Percentiles rank a stretch among this genome's conserved stretches.
Evolutionary conservation across 2,888 invertebrate genomes (phyloP).

Genomic region (Drosophila monieri): DNA sequence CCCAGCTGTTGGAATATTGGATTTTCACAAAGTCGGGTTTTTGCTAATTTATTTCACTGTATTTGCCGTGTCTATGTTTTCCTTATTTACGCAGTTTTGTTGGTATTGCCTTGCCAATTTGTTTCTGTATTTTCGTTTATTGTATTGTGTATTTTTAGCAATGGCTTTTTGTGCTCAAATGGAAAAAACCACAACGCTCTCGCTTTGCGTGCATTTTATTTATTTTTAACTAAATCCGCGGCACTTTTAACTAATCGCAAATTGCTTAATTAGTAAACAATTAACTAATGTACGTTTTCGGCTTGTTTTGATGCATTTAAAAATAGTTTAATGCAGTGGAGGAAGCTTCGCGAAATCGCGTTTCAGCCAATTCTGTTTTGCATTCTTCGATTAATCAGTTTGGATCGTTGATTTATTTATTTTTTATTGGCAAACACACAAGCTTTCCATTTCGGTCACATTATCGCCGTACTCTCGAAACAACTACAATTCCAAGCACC

Average conservation of each 20-base stretch:
- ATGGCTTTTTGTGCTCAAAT: conserved; percentile 43
- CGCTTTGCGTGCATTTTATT: conserved; percentile 5
- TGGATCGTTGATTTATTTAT: not conserved
- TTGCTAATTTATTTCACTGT: not conserved
- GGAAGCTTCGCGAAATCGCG: not conserved
- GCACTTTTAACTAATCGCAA: conserved; percentile 1
- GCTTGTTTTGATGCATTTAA: no score
- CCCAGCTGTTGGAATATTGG: conserved; percentile 53
- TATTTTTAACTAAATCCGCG: not conserved
- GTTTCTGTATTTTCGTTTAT: conserved; percentile 19
- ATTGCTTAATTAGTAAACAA: conserved; percentile 14
- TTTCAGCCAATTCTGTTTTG: not conserved
- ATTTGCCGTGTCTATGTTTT: conserved; percentile 11
- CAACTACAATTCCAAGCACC: not conserved
- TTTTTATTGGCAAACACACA: no score
- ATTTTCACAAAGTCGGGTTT: conserved; percentile 50
- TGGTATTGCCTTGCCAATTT: conserved; percentile 16
- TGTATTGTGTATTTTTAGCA: conserved; percentile 54
- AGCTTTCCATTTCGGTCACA: not conserved
- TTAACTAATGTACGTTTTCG: not conserved
- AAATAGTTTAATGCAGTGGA: not conserved
- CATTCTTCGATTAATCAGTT: not conserved
- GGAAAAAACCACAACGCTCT: conserved; percentile 9
- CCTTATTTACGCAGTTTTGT: conserved; percentile 40
- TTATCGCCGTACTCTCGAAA: not conserved